Percentiles rank a stretch among this genome's conserved stretches.
phyloP scores from a whole-genome alignment of 2,113 vertebrate genomes.

The Marmota flaviventris region DNA sequence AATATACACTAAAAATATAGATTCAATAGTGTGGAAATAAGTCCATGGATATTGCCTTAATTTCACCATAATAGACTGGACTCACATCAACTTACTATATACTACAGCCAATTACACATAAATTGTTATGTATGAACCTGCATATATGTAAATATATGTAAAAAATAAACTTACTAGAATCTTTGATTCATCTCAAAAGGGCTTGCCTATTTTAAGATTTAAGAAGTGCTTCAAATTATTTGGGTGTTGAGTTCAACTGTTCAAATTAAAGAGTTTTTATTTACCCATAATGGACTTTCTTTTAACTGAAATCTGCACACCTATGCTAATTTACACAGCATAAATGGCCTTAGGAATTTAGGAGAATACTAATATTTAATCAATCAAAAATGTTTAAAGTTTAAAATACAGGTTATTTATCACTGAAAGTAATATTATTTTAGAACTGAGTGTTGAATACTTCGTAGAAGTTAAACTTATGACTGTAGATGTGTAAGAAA shows the following conservation, averaged over 20 bases:
- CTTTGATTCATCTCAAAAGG: neutral
- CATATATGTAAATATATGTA: neutral
- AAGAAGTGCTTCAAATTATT: slow-evolving; percentile 25
- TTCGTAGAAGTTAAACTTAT: slow-evolving; percentile 4
- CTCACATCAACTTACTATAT: neutral
- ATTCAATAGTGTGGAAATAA: neutral
- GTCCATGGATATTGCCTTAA: neutral
- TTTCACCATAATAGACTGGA: neutral
- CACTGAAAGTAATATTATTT: neutral
- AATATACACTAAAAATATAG: neutral
- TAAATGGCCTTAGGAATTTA: neutral
- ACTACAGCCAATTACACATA: neutral
- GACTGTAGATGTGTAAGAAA: neutral
- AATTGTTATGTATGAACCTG: neutral
- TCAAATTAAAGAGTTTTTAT: slow-evolving; percentile 13
- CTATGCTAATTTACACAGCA: neutral
- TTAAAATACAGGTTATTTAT: slow-evolving; percentile 18
- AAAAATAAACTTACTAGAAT: neutral
- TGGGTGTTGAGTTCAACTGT: neutral
- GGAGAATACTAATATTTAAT: slow-evolving; percentile 39
- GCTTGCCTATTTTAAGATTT: neutral
- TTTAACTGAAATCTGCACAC: neutral
- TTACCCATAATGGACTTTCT: neutral
- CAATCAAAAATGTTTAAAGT: neutral
- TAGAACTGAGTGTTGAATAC: neutral